Conservation (phyloP, 2,888 invertebrate species). For the Campopleginae sp. region DNA sequence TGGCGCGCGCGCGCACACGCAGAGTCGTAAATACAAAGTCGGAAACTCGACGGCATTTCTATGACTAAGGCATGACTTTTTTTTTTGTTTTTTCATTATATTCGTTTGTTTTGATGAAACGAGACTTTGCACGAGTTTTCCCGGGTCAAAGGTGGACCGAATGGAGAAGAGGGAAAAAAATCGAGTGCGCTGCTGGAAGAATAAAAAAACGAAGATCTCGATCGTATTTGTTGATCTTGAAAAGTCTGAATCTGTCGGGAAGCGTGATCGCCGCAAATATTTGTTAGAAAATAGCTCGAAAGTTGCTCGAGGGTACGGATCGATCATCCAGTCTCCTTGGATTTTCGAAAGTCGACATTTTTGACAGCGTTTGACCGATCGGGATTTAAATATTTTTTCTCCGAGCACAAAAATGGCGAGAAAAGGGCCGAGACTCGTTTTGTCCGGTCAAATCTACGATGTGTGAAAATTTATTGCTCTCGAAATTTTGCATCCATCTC, state of each 20-base stretch:
- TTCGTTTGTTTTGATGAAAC: neutral
- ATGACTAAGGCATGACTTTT: constrained; percentile 45
- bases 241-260: neutral
- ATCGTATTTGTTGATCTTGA: neutral
- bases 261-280: neutral
- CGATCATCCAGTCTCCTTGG: neutral
- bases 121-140: neutral
- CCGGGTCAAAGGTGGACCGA: neutral
- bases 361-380: neutral
- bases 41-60: constrained; percentile 11
- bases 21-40: constrained; percentile 36
- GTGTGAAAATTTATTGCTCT: no score
- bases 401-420: no score
- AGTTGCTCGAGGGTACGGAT: neutral
- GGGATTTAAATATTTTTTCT: no score
- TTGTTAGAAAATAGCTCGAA: neutral
- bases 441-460: no score
- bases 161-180: neutral
- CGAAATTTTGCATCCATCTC: no score
- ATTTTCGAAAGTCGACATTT: neutral
- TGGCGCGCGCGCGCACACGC: constrained; percentile 36
- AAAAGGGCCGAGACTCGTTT: no score
- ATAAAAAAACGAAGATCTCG: neutral
- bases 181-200: neutral
- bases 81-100: constrained; percentile 17